Evolutionary conservation across 1,140 invertebrate species (phyloP).

Genomic region (Sycophaga agraensis): DNA sequence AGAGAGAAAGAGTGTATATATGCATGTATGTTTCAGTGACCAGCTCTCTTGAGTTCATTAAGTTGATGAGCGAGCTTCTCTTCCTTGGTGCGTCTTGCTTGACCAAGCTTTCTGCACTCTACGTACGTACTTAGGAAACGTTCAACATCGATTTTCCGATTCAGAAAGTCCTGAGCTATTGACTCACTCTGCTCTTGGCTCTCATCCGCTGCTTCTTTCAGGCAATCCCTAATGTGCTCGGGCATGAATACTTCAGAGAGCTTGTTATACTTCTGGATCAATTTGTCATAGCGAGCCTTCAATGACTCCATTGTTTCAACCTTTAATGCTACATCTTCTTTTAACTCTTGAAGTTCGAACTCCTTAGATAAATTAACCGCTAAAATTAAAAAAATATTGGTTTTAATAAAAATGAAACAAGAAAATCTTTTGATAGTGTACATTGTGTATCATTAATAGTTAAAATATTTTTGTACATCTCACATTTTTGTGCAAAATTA

Average conservation of each 20-base stretch:
- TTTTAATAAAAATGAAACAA: no score
- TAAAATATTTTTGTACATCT: no score
- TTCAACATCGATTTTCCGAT: constrained; percentile 73
- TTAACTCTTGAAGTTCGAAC: constrained; percentile 64
- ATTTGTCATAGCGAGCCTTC: constrained; percentile 68
- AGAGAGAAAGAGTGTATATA: neutral
- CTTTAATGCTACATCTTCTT: constrained; percentile 63
- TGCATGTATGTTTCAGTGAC: constrained; percentile 12
- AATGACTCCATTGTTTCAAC: constrained; percentile 68
- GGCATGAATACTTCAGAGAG: constrained; percentile 73
- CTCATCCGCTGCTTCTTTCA: constrained; percentile 64
- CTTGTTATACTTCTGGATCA: constrained; percentile 69
- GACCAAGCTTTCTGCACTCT: constrained; percentile 68
- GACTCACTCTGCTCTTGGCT: constrained; percentile 74
- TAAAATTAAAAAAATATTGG: no score
- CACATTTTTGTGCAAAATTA: no score
- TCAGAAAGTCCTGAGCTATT: constrained; percentile 74
- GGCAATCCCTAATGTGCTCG: constrained; percentile 69
- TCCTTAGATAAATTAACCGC: constrained; percentile 73
- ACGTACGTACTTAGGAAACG: constrained; percentile 71
- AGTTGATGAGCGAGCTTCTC: constrained; percentile 75
- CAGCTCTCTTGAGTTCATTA: constrained; percentile 63
- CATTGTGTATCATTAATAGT: no score
- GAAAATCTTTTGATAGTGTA: no score
- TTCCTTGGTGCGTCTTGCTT: constrained; percentile 73